These are phyloP conservation scores for Hydropsyche betteni DNA, from an alignment of 2,888 invertebrate species.

Conservation along the genomic window DNA sequence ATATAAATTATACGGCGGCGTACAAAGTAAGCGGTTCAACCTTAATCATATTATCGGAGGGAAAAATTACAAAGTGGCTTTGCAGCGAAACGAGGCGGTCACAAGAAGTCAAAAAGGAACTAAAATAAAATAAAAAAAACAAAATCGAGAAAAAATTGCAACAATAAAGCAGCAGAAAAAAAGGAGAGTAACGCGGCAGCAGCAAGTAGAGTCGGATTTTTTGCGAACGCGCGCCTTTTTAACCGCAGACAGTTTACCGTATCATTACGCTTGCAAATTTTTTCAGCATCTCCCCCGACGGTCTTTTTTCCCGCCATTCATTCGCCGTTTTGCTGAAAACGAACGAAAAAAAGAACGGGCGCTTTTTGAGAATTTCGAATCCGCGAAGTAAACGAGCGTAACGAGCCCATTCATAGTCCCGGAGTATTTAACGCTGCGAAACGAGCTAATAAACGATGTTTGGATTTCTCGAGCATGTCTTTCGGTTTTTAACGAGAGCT, in stretches of 20 bases:
- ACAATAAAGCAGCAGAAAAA: too few species aligned
- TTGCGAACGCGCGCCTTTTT: conserved; percentile 2
- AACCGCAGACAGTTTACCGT: conserved; percentile 31
- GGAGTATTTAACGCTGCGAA: neutral
- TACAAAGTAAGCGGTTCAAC: neutral
- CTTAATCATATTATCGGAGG: neutral
- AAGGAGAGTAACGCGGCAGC: too few species aligned
- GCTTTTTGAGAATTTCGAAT: neutral
- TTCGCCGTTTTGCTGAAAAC: neutral
- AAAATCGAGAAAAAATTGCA: too few species aligned
- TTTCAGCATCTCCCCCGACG: too few species aligned
- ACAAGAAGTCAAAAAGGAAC: too few species aligned
- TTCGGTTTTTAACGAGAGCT: neutral
- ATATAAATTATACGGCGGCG: neutral
- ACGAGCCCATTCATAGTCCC: conserved; percentile 14
- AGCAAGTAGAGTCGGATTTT: neutral
- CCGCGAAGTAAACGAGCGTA: conserved; percentile 13
- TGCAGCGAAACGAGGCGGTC: neutral
- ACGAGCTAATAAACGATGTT: conserved; percentile 1
- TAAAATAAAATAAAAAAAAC: too few species aligned
- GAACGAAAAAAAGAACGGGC: neutral
- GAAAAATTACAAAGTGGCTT: conserved; percentile 13
- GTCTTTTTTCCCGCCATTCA: neutral
- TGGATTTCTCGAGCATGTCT: neutral
- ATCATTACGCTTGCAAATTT: conserved; percentile 21